Evolutionary conservation across 2,113 vertebrate species (phyloP).

Genomic region (Procavia capensis): DNA sequence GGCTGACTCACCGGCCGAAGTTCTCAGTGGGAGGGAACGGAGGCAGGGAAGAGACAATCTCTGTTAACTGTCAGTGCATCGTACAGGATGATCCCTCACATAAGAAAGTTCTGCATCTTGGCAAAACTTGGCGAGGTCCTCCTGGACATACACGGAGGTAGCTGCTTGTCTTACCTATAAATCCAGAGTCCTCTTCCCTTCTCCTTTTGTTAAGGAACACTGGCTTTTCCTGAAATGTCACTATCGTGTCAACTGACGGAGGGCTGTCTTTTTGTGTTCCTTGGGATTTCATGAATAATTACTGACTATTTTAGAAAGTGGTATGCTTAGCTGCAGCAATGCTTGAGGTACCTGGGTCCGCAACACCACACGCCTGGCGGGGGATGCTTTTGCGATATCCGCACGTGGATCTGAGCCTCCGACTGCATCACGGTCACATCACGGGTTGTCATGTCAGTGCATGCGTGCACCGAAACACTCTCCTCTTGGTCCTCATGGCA

Average conservation of each 20-base stretch:
- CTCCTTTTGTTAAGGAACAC: background rate
- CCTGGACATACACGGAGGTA: background rate
- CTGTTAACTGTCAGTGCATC: no score
- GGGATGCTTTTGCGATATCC: background rate
- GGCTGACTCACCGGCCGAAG: no score
- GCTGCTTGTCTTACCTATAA: background rate
- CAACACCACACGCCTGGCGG: background rate
- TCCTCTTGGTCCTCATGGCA: background rate
- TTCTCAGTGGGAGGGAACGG: no score
- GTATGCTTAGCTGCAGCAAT: background rate
- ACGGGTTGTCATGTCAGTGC: background rate
- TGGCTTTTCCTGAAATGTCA: background rate
- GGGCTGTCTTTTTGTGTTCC: background rate
- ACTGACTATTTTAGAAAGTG: background rate
- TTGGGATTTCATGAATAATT: background rate
- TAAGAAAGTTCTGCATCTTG: background rate
- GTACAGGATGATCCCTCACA: no score
- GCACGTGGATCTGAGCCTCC: background rate
- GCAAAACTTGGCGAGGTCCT: background rate
- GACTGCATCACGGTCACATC: background rate
- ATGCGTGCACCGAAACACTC: background rate
- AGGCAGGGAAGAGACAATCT: no score
- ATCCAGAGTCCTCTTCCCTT: background rate
- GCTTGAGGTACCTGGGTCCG: background rate
- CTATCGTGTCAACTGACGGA: background rate